Evolutionary conservation across 2,113 vertebrate genomes (phyloP).

Genomic region (Tiliqua scincoides): DNA sequence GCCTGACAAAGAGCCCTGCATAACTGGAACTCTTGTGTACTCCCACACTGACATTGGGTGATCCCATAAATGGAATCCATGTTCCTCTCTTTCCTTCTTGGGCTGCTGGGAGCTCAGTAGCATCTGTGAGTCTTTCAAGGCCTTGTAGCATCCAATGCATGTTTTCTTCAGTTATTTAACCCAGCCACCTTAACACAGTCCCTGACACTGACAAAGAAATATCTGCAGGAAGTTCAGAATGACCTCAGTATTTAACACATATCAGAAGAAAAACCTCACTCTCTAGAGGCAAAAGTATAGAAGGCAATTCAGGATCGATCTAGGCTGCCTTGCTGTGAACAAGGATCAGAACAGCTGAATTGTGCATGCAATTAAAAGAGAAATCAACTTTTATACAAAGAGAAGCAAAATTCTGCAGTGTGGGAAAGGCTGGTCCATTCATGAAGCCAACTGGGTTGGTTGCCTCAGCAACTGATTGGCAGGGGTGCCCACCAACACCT

Average conservation of each 20-base stretch:
- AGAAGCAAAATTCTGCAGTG: background rate
- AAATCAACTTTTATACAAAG: background rate
- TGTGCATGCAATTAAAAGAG: background rate
- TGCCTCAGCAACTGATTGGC: background rate
- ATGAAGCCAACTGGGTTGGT: too few species aligned
- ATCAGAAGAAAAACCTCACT: background rate
- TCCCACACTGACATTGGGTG: background rate
- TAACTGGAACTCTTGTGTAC: background rate
- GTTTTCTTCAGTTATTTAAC: background rate
- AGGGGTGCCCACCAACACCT: background rate
- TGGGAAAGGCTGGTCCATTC: too few species aligned
- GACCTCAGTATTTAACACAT: background rate
- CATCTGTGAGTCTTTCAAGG: background rate
- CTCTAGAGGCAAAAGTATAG: background rate
- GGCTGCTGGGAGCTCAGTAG: background rate
- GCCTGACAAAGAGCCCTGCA: background rate
- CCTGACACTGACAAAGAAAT: slow-evolving; percentile 6
- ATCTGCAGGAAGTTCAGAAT: background rate
- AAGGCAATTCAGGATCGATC: background rate
- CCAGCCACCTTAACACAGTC: background rate
- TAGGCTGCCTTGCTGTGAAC: background rate
- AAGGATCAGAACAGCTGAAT: background rate
- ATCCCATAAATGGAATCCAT: background rate
- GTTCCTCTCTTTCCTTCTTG: background rate
- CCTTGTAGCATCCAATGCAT: background rate